Conservation (phyloP, 2,797 vertebrate species). For the Diglossa cyanea region DNA sequence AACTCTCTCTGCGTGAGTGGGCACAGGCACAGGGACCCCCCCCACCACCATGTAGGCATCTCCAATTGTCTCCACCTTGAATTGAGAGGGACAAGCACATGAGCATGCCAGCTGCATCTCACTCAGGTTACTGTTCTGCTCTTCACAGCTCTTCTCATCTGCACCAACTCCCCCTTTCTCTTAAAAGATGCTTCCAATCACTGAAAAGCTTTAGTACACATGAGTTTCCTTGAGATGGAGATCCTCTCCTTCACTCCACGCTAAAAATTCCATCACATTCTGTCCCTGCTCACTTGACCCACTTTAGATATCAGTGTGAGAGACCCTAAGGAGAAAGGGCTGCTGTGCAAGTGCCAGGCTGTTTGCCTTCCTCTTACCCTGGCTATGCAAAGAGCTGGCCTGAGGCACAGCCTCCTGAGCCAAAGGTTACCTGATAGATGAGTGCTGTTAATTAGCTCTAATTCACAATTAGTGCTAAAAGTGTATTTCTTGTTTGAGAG, state of each 20-base stretch:
- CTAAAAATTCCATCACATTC: background rate
- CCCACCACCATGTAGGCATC: slow-evolving; percentile 85
- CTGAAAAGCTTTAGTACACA: accelerated
- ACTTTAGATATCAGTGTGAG: background rate
- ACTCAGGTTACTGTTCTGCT: background rate
- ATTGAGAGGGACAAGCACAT: background rate
- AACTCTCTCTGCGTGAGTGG: slow-evolving; percentile 79
- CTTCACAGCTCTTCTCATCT: background rate
- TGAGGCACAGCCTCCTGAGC: background rate
- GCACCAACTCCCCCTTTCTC: background rate
- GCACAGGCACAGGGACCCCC: slow-evolving; percentile 79
- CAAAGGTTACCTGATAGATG: background rate
- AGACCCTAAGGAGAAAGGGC: background rate
- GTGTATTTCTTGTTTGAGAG: background rate
- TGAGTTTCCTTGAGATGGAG: background rate
- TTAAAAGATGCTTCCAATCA: background rate
- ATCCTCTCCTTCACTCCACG: background rate
- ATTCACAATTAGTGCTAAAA: background rate
- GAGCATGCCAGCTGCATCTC: background rate
- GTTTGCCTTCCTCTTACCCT: background rate
- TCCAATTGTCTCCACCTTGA: slow-evolving; percentile 78
- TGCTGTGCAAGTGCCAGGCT: background rate
- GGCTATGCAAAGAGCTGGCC: background rate
- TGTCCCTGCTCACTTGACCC: background rate
- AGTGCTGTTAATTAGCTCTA: background rate